phyloP scores from a whole-genome alignment of 2,888 invertebrate genomes.

The Agrypnus murinus region DNA sequence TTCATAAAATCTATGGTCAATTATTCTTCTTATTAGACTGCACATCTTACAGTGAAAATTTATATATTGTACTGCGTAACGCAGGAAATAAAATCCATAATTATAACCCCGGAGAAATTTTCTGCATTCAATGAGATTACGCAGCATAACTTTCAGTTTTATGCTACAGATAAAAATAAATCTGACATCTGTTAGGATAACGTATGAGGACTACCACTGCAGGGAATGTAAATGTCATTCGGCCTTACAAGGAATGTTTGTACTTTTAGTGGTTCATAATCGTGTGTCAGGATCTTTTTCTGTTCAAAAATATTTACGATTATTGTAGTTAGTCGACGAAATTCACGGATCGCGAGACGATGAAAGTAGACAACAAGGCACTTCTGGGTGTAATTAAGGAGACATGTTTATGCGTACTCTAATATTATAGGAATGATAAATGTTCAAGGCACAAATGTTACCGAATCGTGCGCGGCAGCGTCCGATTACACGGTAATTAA shows the following conservation, averaged over 20 bases:
- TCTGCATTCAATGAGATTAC: not conserved
- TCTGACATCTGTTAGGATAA: slow-evolving; percentile 23
- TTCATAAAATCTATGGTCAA: not conserved
- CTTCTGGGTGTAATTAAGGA: slow-evolving; percentile 38
- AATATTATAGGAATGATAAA: slow-evolving; percentile 55
- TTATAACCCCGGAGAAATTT: not conserved
- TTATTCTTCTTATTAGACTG: not conserved
- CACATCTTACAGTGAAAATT: no score
- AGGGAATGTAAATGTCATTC: slow-evolving; percentile 52
- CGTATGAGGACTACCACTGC: slow-evolving; percentile 34
- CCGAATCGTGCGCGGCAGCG: slow-evolving; percentile 52
- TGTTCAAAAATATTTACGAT: slow-evolving; percentile 52
- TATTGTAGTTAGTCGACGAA: slow-evolving; percentile 42
- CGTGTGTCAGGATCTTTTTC: slow-evolving; percentile 47
- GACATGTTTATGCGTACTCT: slow-evolving; percentile 37
- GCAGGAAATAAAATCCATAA: slow-evolving; percentile 1
- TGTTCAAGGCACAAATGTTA: slow-evolving; percentile 63
- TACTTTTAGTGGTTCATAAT: slow-evolving; percentile 49
- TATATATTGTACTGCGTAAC: no score
- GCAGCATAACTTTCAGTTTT: slow-evolving; percentile 26
- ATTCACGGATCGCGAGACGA: slow-evolving; percentile 33
- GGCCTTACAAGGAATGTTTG: slow-evolving; percentile 52
- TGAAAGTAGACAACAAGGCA: slow-evolving; percentile 27
- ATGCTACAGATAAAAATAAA: slow-evolving; percentile 23
- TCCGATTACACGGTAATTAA: slow-evolving; percentile 65